Percentiles rank a stretch among this genome's conserved stretches.
Conservation (phyloP, 2,888 invertebrate genomes). For the Melieria omissa region DNA sequence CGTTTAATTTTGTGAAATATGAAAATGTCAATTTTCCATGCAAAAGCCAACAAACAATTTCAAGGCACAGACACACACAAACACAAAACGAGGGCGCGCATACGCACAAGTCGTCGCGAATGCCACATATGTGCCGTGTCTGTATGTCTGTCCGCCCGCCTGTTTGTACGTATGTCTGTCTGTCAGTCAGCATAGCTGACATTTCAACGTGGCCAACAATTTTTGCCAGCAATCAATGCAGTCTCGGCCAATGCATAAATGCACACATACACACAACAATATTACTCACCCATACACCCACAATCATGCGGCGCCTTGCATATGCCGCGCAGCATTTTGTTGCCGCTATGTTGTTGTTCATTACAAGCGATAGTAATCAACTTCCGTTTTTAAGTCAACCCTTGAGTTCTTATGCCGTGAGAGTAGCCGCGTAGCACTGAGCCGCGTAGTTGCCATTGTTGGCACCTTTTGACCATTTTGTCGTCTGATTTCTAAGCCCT, state of each 20-base stretch:
- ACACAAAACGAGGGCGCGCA: no score
- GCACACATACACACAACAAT: not conserved
- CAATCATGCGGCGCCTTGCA: conserved; percentile 14
- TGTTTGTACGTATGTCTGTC: not conserved
- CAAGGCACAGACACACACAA: no score
- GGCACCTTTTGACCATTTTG: no score
- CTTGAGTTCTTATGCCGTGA: conserved; percentile 16
- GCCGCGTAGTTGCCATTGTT: no score
- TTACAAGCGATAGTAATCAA: conserved; percentile 62
- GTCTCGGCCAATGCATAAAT: not conserved
- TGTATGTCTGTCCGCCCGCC: not conserved
- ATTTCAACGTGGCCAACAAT: conserved; percentile 5
- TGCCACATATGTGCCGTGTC: not conserved
- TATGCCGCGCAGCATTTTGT: conserved; percentile 36
- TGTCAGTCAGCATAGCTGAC: conserved; percentile 6
- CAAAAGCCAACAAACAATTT: no score
- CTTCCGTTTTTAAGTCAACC: conserved; percentile 54
- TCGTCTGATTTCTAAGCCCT: no score
- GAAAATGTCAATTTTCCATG: conserved; percentile 14
- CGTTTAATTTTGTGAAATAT: conserved; percentile 16
- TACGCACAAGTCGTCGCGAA: conserved; percentile 1
- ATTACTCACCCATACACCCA: not conserved
- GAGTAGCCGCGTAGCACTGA: no score
- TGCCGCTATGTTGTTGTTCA: conserved; percentile 51
- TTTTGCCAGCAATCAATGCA: not conserved